Base-by-base conservation (phyloP, 2,888 invertebrate species). In the Acrocera orbiculus region DNA sequence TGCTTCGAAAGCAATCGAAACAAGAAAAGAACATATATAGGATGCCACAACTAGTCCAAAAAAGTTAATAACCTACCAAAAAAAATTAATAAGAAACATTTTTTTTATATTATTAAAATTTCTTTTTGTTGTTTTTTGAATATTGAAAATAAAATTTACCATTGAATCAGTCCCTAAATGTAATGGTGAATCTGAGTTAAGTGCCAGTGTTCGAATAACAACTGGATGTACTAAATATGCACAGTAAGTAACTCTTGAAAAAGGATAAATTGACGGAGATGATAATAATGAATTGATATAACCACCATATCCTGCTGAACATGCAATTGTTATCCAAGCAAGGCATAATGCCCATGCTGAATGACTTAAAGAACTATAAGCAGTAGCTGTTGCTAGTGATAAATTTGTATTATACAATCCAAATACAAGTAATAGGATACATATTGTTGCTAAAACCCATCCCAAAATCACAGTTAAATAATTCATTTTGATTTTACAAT, bases 241-340 rank as follows among this genome's bases (percentile, higher is more conserved):
- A 56, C 85, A 86, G 58, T 86, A 86, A 27, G 85, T 86, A 11
- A 85, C 79, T 44, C 85, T 66, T 34, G 83, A 85, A 61, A 85
- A 77, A 36, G 85, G 85, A 60, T 85, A 85, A 35, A 85, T 62
- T 39, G 76, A 67, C 7, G 81, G 75, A 17, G 80, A 71, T 3
- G 83, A 76, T 10, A 86, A 64, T 47, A 85, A 60, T 22, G 66
- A 65, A 32, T 76, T 76, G 26, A 82, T 69, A 56, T 73, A 69
- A 69, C 83, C 83, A 58, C 83, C 83, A 50, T 83, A 70, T 30
- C 85, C 86, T 3, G 81, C 79, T 16, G 79, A 77, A 52, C 85
- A 86, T 5, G 85, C 85, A 31, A 85, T 63, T 35, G 85, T 79
- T 48, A 86, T 73, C 85, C 85, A 86, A 2, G 79, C 73, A 14